Base-by-base conservation (phyloP, 1,140 invertebrate genomes). In the Mactra quadrangularis region DNA sequence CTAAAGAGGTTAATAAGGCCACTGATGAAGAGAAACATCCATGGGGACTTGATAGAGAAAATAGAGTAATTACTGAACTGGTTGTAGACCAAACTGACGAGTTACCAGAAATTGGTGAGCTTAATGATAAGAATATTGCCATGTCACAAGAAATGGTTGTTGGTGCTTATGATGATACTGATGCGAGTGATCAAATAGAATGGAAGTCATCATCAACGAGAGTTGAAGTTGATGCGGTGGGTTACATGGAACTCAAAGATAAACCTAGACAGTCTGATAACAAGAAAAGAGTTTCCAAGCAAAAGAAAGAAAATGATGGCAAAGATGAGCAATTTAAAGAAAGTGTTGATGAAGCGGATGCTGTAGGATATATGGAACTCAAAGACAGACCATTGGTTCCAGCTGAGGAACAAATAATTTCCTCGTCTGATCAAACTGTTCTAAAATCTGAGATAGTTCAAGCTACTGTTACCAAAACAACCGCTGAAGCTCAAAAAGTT, bases 31-130 rank as follows among this genome's bases (percentile, higher is more conserved):
- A 59, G 38, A 57, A 53, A 52, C 77, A 81, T 60, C 77, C 77
- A 45, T 81, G 77, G 77, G 77, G 77, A 29, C 45, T 81, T 25
- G 77, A 81, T 68, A 19, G 13, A 6, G 66, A 81, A 22, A 45
- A 38, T 13, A 81, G 47, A 31, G 38, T 81, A 13, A 70, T 7
- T 33, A 27, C 62, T 59, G 53, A 81, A 35, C 17, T 6, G 38
- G 31, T 1, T n/a, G 52, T n/a, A 19, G 66, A 71, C 22, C 13
- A 22, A 4, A 1, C 6, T 11, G 55, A 70, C 33, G 77, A 81
- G 19, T 29, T 81, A 29, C 77, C 77, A 68, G 77, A 70, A 9
- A 35, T 81, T 31, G 77, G 60, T 45, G 17, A 15, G 17, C 13
- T 81, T 57, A 41, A 41, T 7, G 6, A 41, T 7, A 41, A 41